These are phyloP conservation scores for Phorcus lineatus DNA, from an alignment of 2,888 invertebrate species.

Conservation along the genomic window DNA sequence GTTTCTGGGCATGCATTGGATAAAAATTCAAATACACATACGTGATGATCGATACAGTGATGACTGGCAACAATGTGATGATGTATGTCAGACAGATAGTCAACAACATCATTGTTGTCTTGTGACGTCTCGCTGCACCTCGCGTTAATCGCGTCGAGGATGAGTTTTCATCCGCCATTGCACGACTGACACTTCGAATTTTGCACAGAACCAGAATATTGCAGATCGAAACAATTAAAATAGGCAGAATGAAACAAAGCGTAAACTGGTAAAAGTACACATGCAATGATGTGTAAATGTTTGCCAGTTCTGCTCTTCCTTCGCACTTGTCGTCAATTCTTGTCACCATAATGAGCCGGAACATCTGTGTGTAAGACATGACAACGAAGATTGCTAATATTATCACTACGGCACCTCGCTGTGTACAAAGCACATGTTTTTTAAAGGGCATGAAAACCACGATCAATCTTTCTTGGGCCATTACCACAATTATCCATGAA, in stretches of 20 bases:
- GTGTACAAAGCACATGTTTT: conserved; percentile 60
- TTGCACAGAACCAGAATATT: conserved; percentile 50
- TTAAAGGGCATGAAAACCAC: conserved; percentile 71
- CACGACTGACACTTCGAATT: conserved; percentile 39
- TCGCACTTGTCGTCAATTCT: conserved; percentile 27
- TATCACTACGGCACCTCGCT: conserved; percentile 60
- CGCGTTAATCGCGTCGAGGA: conserved; percentile 43
- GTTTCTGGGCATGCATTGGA: conserved; percentile 25
- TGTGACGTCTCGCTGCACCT: conserved; percentile 38
- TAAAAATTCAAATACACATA: conserved; percentile 36
- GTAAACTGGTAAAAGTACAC: conserved; percentile 52
- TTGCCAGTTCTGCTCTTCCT: neutral
- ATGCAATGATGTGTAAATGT: conserved; percentile 46
- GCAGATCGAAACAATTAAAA: conserved; percentile 43
- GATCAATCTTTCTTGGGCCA: conserved; percentile 69
- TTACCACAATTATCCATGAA: conserved; percentile 71
- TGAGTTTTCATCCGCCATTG: conserved; percentile 34
- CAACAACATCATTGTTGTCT: conserved; percentile 59
- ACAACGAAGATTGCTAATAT: conserved; percentile 60
- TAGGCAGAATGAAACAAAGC: conserved; percentile 48
- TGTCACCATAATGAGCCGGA: conserved; percentile 45
- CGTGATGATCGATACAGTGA: conserved; percentile 47
- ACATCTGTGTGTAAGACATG: conserved; percentile 64
- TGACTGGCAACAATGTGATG: conserved; percentile 49
- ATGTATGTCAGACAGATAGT: conserved; percentile 58